These are phyloP conservation scores for Drosophila peninsularis DNA, from an alignment of 2,888 invertebrate species.

Conservation along the genomic window DNA sequence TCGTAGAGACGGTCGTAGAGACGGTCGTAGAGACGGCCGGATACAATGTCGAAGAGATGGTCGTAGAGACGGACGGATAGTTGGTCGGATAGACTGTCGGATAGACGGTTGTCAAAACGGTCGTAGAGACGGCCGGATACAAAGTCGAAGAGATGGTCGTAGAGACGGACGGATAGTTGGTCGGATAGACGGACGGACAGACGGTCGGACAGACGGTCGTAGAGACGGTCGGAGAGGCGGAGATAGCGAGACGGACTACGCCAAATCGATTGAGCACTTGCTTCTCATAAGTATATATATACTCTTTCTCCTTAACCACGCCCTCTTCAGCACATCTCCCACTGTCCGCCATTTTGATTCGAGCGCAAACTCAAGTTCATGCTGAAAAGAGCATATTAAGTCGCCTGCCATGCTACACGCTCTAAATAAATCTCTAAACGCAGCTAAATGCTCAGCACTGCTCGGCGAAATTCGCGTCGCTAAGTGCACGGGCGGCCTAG, in stretches of 20 bases:
- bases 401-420: too few relatives aligned
- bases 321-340: background rate
- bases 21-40: background rate
- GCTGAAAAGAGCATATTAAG: too few relatives aligned
- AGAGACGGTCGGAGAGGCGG: background rate
- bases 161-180: background rate
- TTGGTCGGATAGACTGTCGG: background rate
- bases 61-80: background rate
- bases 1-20: background rate
- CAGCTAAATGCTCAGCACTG: background rate
- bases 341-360: background rate
- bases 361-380: background rate
- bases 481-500: slow-evolving; percentile 57
- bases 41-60: too few relatives aligned
- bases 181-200: background rate
- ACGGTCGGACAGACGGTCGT: background rate
- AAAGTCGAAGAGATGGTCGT: too few relatives aligned
- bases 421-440: background rate
- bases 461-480: slow-evolving; percentile 7
- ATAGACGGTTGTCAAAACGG: too few relatives aligned
- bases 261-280: background rate
- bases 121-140: too few relatives aligned
- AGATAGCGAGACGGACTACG: too few relatives aligned
- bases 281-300: background rate
- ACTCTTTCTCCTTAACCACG: background rate